Evolutionary conservation across 1,140 invertebrate genomes (phyloP).

Genomic region (Drosophila tropicalis): DNA sequence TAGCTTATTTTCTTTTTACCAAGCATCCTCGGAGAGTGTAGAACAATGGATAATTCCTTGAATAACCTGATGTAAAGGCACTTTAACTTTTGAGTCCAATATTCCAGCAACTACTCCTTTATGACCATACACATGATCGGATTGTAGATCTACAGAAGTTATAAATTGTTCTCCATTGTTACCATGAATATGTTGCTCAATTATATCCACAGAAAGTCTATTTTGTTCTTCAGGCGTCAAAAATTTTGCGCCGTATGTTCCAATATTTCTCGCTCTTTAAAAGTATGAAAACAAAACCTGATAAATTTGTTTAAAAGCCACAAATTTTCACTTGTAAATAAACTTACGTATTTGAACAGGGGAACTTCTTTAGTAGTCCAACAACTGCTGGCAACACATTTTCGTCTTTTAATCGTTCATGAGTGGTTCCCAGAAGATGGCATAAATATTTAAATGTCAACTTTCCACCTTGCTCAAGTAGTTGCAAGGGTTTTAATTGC

Average conservation of each 20-base stretch:
- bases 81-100: background rate
- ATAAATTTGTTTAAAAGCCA: background rate
- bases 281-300: background rate
- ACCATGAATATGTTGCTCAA: background rate
- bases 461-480: slow-evolving; percentile 48
- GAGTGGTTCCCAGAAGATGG: slow-evolving; percentile 6
- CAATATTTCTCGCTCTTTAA: slow-evolving; percentile 17
- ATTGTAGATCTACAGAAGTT: background rate
- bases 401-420: slow-evolving; percentile 27
- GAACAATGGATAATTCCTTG: slow-evolving; percentile 46
- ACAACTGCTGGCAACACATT: slow-evolving; percentile 33
- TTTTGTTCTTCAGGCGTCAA: slow-evolving; percentile 33
- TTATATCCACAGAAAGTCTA: slow-evolving; percentile 22
- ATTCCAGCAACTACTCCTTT: background rate
- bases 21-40: slow-evolving; percentile 54
- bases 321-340: too few relatives aligned
- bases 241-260: slow-evolving; percentile 36
- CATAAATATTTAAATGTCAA: slow-evolving; percentile 33
- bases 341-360: slow-evolving; percentile 31
- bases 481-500: slow-evolving; percentile 34
- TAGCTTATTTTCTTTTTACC: slow-evolving; percentile 27
- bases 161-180: background rate
- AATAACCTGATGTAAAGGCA: slow-evolving; percentile 13
- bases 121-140: too few relatives aligned
- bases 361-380: slow-evolving; percentile 9